These are phyloP conservation scores for Amphilophus citrinellus DNA, from an alignment of 2,113 vertebrate genomes.

Conservation along the genomic window DNA sequence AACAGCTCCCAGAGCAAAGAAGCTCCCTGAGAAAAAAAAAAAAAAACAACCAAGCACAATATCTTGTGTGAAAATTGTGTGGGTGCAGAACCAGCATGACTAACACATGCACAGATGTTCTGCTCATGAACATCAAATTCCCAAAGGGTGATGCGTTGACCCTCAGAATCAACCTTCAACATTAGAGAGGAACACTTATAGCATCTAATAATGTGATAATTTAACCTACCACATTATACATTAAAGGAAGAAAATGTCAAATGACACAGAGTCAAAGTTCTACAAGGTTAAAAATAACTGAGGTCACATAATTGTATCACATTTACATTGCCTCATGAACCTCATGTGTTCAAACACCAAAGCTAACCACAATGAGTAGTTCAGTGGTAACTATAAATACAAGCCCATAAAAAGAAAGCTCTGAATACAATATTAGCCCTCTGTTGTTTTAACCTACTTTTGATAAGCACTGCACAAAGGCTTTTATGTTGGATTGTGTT, in stretches of 20 bases:
- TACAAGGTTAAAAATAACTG: background rate
- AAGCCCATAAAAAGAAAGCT: constrained; percentile 21
- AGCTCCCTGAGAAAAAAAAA: background rate
- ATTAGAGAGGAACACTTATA: constrained; percentile 27
- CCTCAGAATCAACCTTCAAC: constrained; percentile 40
- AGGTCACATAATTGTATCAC: background rate
- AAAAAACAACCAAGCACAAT: constrained; percentile 59
- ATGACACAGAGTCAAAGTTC: background rate
- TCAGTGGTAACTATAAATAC: constrained; percentile 30
- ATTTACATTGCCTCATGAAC: background rate
- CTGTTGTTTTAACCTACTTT: constrained; percentile 60
- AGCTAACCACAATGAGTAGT: constrained; percentile 1
- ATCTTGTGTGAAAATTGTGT: constrained; percentile 63
- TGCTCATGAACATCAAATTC: constrained; percentile 55
- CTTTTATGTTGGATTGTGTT: constrained; percentile 46
- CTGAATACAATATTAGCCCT: constrained; percentile 27
- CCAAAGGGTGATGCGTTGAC: constrained; percentile 64
- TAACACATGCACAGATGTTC: constrained; percentile 74
- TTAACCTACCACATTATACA: background rate
- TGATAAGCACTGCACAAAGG: constrained; percentile 34
- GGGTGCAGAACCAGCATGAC: constrained; percentile 65
- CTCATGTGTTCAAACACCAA: background rate
- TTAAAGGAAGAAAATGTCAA: background rate
- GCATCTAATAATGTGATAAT: constrained; percentile 26
- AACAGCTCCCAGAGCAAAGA: background rate